Evolutionary conservation across 2,113 vertebrate species (phyloP), one percentile per base, ranked within the genome.

Genomic region (Eira barbara): DNA sequence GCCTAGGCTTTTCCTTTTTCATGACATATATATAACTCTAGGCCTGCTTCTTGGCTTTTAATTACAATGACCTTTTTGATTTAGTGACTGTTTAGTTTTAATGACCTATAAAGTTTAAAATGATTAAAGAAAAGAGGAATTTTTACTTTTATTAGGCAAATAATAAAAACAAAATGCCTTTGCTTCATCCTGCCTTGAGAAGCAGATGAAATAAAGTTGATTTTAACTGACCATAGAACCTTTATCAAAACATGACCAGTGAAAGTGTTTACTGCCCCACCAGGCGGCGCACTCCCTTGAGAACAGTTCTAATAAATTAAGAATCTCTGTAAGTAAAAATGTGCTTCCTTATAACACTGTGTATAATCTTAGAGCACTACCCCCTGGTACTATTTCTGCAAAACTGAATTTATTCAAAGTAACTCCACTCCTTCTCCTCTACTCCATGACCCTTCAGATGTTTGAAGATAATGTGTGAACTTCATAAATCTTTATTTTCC

Each of bases 401-500:
- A 61, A 88, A 95, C 27, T 69, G 7, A 87, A 89, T 2, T 61
- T 57, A 45, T 4, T 63, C 61, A 47, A 61, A 76, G 36, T 63
- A 76, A 76, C 45, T 9, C 71, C 76, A 78, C 65, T 45, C 42
- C 36, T 63, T 83, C 52, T 21, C 1, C 20, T 21, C 57, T 61
- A 42, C 3, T 74, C 47, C 13, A 49, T 69, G 59, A 42, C 23
- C 29, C 42, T 88, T 96, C 78, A 81, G 52, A 91, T 93, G 81
- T 52, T 86, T 92, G 89, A 84, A 93, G 57, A 71, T 7, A 84
- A 25, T 3, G 18, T 78, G 47, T 93, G 34, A 96, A 55, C 57
- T 27, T 97, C 83, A 69, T 89, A 78, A 67, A 76, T 97, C 71
- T 63, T 95, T 73, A 52, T 52, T 73, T 90, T 39, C 29, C 52